These are phyloP conservation scores for Drosophila yakuba DNA, from an alignment of 1,140 invertebrate genomes.

Conservation along the genomic window DNA sequence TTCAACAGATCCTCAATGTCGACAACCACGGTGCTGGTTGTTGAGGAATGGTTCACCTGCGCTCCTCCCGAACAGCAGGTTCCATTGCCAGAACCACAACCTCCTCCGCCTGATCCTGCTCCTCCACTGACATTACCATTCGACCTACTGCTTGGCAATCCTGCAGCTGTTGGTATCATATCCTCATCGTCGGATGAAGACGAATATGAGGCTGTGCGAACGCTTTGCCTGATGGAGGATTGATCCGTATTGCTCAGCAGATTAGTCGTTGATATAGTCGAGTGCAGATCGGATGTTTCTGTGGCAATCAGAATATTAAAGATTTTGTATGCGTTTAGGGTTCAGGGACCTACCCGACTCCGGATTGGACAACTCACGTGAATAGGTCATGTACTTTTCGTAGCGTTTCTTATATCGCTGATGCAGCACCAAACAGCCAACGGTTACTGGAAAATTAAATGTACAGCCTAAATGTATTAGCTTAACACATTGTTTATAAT, in stretches of 20 bases:
- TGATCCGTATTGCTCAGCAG: slow-evolving; percentile 61
- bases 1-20: slow-evolving; percentile 91
- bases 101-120: slow-evolving; percentile 25
- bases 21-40: slow-evolving; percentile 85
- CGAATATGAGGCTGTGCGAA: slow-evolving; percentile 74
- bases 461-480: too few relatives aligned
- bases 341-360: slow-evolving; percentile 68
- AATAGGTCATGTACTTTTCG: slow-evolving; percentile 85
- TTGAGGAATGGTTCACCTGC: slow-evolving; percentile 56
- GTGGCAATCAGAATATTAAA: not conserved
- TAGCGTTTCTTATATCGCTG: slow-evolving; percentile 88
- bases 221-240: slow-evolving; percentile 60
- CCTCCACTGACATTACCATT: slow-evolving; percentile 23
- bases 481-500: too few relatives aligned
- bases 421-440: slow-evolving; percentile 90
- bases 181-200: slow-evolving; percentile 83
- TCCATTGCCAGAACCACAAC: slow-evolving; percentile 63
- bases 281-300: slow-evolving; percentile 68
- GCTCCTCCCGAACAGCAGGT: slow-evolving; percentile 67
- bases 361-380: slow-evolving; percentile 80
- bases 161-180: slow-evolving; percentile 77
- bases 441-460: slow-evolving; percentile 86
- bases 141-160: slow-evolving; percentile 18
- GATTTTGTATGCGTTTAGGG: not conserved
- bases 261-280: slow-evolving; percentile 80